Conservation (phyloP, 92 coral and sea anemone species). For the Parazoanthus atlanticus region DNA sequence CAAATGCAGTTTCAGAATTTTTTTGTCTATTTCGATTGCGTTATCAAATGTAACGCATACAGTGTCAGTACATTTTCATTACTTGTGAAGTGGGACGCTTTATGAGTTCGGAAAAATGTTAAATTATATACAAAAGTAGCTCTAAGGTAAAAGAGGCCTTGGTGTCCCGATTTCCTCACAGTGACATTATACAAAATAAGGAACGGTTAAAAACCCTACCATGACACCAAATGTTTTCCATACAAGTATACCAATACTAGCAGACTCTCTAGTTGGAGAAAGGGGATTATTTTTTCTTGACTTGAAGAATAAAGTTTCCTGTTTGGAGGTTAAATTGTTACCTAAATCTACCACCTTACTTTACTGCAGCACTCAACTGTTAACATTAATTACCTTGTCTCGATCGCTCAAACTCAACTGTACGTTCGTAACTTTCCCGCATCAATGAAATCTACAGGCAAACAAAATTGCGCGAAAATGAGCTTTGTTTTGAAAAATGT, state of each 20-base stretch:
- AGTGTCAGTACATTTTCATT: background rate
- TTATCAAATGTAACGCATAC: too few species aligned
- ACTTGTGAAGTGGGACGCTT: background rate
- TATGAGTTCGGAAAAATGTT: too few species aligned
- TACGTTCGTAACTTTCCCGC: slow-evolving; percentile 81
- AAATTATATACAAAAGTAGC: too few species aligned
- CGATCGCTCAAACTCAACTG: slow-evolving; percentile 78
- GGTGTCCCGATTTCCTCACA: too few species aligned
- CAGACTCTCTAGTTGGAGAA: too few species aligned
- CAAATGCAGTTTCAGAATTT: background rate
- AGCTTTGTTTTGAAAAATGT: background rate
- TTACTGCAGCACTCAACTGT: background rate
- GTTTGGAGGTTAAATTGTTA: background rate
- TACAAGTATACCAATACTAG: too few species aligned
- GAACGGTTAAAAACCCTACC: too few species aligned
- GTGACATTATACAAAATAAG: too few species aligned
- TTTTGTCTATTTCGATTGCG: background rate
- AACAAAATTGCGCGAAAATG: background rate
- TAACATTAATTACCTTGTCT: slow-evolving; percentile 68
- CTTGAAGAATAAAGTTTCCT: too few species aligned
- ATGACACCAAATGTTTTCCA: too few species aligned
- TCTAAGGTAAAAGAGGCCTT: too few species aligned
- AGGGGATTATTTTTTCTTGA: too few species aligned
- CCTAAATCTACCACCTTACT: background rate
- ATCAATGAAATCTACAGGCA: slow-evolving; percentile 77